A percentile compares a stretch with the other conserved stretches of the same genome.
phyloP scores from a whole-genome alignment of 2,888 invertebrate species.

The Apotomis capreana region DNA sequence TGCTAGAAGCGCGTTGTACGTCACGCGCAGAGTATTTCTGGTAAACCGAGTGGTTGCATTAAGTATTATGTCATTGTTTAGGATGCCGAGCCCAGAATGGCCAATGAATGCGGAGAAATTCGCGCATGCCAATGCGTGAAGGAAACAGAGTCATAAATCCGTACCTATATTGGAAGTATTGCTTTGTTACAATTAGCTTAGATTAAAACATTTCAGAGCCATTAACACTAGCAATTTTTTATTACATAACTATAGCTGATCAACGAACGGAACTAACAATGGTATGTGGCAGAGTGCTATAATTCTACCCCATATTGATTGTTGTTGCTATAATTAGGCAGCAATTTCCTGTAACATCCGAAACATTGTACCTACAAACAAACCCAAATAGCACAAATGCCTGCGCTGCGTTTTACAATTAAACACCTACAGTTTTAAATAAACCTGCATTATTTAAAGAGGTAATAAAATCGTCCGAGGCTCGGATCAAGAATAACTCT shows the following conservation, averaged over 20 bases:
- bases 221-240: neutral
- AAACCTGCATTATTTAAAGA: slow-evolving; percentile 8
- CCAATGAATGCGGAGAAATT: slow-evolving; percentile 14
- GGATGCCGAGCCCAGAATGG: slow-evolving; percentile 8
- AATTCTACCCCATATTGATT: neutral
- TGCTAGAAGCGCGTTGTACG: neutral
- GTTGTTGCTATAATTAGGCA: neutral
- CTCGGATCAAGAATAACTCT: slow-evolving; percentile 9
- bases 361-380: slow-evolving; percentile 12
- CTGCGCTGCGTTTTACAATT: slow-evolving; percentile 1
- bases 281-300: neutral
- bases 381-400: slow-evolving; percentile 1
- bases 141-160: slow-evolving; percentile 12
- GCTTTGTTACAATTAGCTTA: neutral
- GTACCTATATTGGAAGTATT: neutral
- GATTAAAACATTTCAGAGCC: neutral
- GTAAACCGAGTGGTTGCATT: slow-evolving; percentile 6
- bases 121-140: slow-evolving; percentile 6
- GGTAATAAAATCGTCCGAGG: slow-evolving; percentile 1
- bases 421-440: slow-evolving; percentile 12
- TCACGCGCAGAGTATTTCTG: slow-evolving; percentile 12
- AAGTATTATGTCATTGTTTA: slow-evolving; percentile 27
- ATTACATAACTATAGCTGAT: too few relatives aligned
- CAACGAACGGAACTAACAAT: too few relatives aligned
- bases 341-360: slow-evolving; percentile 9